Conservation (phyloP, 2,797 vertebrate species). For the Odontamblyopus lacepedii region DNA sequence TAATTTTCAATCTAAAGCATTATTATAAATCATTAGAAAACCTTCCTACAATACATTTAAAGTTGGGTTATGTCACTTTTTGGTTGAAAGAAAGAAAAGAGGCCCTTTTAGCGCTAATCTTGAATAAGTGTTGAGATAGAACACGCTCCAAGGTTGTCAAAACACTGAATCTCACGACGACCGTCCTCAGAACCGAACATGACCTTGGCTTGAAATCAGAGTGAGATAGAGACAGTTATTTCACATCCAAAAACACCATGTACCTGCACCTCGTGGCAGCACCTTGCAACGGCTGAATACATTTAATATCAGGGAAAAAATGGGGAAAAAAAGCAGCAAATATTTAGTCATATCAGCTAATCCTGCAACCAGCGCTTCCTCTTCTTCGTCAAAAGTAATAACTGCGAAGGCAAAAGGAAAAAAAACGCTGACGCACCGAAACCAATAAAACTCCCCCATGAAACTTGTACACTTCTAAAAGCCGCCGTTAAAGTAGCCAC, state of each 20-base stretch:
- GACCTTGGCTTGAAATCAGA: slow-evolving; percentile 57
- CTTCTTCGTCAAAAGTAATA: slow-evolving; percentile 67
- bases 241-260: slow-evolving; percentile 61
- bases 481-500: slow-evolving; percentile 36
- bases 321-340: slow-evolving; percentile 51
- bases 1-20: too few species aligned
- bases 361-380: slow-evolving; percentile 49
- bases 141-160: slow-evolving; percentile 35
- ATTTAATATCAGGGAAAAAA: slow-evolving; percentile 51
- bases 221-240: slow-evolving; percentile 49
- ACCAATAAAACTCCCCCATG: slow-evolving; percentile 56
- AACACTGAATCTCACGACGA: slow-evolving; percentile 52
- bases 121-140: slow-evolving; percentile 23
- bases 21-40: too few species aligned
- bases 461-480: slow-evolving; percentile 51
- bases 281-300: slow-evolving; percentile 72
- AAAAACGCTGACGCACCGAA: slow-evolving; percentile 56
- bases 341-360: slow-evolving; percentile 66
- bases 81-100: background rate
- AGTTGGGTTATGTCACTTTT: too few species aligned
- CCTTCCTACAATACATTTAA: too few species aligned
- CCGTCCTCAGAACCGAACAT: slow-evolving; percentile 35
- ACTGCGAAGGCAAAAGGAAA: slow-evolving; percentile 54
- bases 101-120: slow-evolving; percentile 17
- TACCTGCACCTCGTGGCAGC: slow-evolving; percentile 75